Evolutionary conservation across 2,113 vertebrate genomes (phyloP), one percentile per base, ranked within the genome.

Genomic region (Micronycteris hirsuta): DNA sequence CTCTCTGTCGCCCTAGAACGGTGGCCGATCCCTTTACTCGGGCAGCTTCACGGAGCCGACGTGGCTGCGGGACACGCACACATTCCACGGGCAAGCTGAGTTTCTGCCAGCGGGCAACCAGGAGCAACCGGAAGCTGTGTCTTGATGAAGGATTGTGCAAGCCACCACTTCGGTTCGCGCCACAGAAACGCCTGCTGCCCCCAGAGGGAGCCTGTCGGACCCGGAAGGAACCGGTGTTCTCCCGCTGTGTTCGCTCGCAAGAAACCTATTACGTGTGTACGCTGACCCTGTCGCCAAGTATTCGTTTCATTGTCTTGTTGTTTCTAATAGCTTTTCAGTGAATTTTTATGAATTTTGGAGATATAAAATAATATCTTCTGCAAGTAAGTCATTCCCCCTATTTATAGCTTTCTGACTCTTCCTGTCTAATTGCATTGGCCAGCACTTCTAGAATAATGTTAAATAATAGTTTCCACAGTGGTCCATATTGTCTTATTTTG

Each of bases 21-120:
- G 5, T n/a, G 20, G 85, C 95, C 97, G 98, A 98, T 98, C 96
- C 95, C 89, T 98, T 97, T 96, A 97, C 95, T 54, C 17, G 0
- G 89, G 94, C 81, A 92, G 76, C 94, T 97, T 97, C 97, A 97
- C 97, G 98, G 98, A 68, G 89, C 91, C 95, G 73, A 77, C 95
- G 77, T 91, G 95, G 91, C 56, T 24, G 22, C 56, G 3, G 3
- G 91, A 90, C 91, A 86, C 38, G 82, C 52, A 77, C 36, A 49
- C 20, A 47, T n/a, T 61, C 10, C 83, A 54, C 84, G 94, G 93
- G 68, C 85, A 93, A 94, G 73, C 61, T 96, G 80, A 74, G 80
- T 36, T 87, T 86, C 65, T 83, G 93, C 95, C 92, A 97, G 93
- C 94, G 96, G 96, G 95, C 80, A 43, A 85, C 71, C 70, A 92